Base-by-base conservation (phyloP, 2,797 vertebrate species). In the Hybognathus amarus region DNA sequence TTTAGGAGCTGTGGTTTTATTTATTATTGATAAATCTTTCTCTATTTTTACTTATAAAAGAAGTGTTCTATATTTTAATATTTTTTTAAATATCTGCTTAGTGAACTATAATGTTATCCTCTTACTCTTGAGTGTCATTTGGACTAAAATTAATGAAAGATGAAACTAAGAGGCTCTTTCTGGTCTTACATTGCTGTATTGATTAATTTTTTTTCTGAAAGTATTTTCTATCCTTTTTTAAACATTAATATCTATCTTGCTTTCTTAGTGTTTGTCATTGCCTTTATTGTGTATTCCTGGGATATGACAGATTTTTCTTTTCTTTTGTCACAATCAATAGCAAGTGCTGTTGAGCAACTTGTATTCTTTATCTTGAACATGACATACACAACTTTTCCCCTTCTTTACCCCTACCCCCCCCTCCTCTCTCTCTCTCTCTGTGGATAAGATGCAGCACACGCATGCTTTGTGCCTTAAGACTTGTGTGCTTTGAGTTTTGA, bases 401-500 rank as follows among this genome's bases (percentile, higher is more conserved):
- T 18, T 59, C 50, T 47, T 15, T 47, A 0, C 1, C 36, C 7
- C 13, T 13, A 30, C 24, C 40, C 66, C 6, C 5, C 71, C 11
- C 4, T 38, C 6, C 5, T 7, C 50, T 40, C 54, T 17, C 20
- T 20, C 24, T 42, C 67, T 22, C n/a, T 1, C 17, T 64, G 59
- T 77, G 17, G 47, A 68, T 52, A 24, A 47, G 42, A 71, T 27
- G 13, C 68, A 50, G 24, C n/a, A 63, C 52, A 68, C 30, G 50
- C 40, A 50, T 12, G n/a, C 47, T 86, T 82, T 67, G 86, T 75
- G 77, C 33, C 45, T 38, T 30, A 24, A 66, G n/a, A 64, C 38
- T n/a, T 89, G 70, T 63, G 3, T 71, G 85, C 88, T 87, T 87
- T 84, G 85, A 59, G 66, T 80, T 82, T 85, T 76, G 69, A 83